A percentile compares a stretch with the other conserved stretches of the same genome.
Conservation (phyloP, 2,113 vertebrate genomes). For the Lampris incognitus region DNA sequence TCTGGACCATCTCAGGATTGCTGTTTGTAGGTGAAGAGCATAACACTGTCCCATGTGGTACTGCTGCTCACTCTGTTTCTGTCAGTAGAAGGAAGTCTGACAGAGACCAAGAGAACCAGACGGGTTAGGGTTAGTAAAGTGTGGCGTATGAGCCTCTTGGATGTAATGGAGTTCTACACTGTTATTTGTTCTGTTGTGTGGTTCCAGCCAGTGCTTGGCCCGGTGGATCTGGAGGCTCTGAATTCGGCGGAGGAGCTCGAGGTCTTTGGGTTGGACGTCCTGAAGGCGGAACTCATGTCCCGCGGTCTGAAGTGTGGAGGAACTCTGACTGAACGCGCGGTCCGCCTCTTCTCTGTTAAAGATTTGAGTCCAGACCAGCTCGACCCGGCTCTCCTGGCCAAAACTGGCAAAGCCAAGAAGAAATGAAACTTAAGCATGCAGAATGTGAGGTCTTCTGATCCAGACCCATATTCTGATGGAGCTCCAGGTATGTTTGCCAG, state of each 20-base stretch:
- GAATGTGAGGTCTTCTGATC: too few relatives aligned
- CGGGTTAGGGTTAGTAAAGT: too few relatives aligned
- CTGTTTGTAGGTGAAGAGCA: too few relatives aligned
- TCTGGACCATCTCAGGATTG: too few relatives aligned
- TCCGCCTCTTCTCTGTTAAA: conserved; percentile 87
- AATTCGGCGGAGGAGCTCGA: conserved; percentile 84
- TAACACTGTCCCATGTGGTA: too few relatives aligned
- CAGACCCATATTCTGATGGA: too few relatives aligned
- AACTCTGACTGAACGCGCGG: conserved; percentile 88
- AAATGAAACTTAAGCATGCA: conserved; percentile 58
- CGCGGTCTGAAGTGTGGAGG: conserved; percentile 94
- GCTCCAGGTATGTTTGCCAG: too few relatives aligned
- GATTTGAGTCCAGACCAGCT: conserved; percentile 85
- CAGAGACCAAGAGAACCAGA: too few relatives aligned
- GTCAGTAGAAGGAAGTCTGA: too few relatives aligned
- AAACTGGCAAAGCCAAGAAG: conserved; percentile 82
- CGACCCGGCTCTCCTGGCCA: conserved; percentile 85
- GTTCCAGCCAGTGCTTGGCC: neutral
- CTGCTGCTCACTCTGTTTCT: too few relatives aligned
- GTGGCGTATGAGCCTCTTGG: too few relatives aligned
- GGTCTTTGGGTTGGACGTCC: conserved; percentile 86
- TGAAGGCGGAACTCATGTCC: conserved; percentile 86
- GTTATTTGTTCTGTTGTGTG: neutral
- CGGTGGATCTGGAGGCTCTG: conserved; percentile 77
- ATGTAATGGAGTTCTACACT: too few relatives aligned